Conservation (phyloP, 2,113 vertebrate species). For the Leptobrachium ailaonicum region DNA sequence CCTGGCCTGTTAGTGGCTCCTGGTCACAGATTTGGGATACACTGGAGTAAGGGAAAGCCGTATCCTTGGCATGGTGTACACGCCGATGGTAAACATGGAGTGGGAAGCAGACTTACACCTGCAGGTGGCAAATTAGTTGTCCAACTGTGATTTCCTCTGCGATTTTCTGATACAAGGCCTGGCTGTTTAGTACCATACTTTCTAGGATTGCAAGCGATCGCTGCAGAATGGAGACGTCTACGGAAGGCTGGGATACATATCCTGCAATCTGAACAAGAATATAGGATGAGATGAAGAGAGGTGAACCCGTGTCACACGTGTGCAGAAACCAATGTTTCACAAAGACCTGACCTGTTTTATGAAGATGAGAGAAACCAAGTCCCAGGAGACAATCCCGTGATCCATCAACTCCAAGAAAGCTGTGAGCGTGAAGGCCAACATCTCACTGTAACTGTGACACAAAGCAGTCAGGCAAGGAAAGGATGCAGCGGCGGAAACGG, state of each 20-base stretch:
- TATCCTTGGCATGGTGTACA: background rate
- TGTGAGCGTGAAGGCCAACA: constrained; percentile 97
- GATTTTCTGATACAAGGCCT: constrained; percentile 93
- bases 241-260: constrained; percentile 94
- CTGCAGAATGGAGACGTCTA: constrained; percentile 95
- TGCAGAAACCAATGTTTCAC: too few species aligned
- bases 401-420: constrained; percentile 99
- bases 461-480: background rate
- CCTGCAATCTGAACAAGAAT: constrained; percentile 80
- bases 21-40: too few species aligned
- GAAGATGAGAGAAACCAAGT: constrained; percentile 93
- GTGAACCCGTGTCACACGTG: background rate
- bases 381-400: constrained; percentile 97
- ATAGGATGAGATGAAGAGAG: background rate
- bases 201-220: constrained; percentile 94
- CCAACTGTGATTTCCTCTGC: constrained; percentile 96
- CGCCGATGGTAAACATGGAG: background rate
- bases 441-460: constrained; percentile 88
- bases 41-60: too few species aligned
- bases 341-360: constrained; percentile 88
- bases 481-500: background rate
- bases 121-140: constrained; percentile 96
- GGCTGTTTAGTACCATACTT: constrained; percentile 98
- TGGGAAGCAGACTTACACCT: constrained; percentile 85
- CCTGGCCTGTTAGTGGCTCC: too few species aligned